Conservation (phyloP, 2,888 invertebrate species). For the Anthrax anthrax region DNA sequence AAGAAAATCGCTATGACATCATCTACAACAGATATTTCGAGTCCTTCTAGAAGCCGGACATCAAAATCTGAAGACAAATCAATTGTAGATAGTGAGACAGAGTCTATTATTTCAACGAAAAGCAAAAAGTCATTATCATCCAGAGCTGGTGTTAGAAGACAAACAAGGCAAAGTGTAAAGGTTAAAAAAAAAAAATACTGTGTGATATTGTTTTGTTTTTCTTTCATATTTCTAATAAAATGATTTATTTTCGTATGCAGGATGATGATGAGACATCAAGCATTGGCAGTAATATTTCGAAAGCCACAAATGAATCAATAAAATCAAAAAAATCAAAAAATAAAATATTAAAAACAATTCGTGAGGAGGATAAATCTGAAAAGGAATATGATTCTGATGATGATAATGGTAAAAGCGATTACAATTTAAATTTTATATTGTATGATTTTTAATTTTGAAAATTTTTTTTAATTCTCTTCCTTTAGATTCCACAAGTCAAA, state of each 20-base stretch:
- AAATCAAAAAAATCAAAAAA: not conserved
- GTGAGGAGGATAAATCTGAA: not conserved
- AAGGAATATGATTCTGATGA: not conserved
- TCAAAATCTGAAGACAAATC: constrained; percentile 13
- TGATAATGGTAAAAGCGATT: not conserved
- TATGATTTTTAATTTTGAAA: no score
- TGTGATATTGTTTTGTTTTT: no score
- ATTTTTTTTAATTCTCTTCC: no score
- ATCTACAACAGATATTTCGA: constrained; percentile 11
- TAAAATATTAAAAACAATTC: constrained; percentile 1
- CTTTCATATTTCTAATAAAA: no score
- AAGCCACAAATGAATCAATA: not conserved
- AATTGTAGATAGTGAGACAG: constrained; percentile 18
- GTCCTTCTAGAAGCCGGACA: constrained; percentile 11
- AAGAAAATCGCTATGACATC: not conserved
- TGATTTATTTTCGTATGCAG: not conserved
- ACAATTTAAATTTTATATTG: no score
- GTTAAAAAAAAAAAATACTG: not conserved
- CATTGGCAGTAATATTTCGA: constrained; percentile 1
- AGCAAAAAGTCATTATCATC: constrained; percentile 13
- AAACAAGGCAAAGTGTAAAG: constrained; percentile 15
- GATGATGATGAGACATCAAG: constrained; percentile 4
- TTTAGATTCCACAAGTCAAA: no score
- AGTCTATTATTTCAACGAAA: constrained; percentile 18
- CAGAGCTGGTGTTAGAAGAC: constrained; percentile 11